Conservation (phyloP, 2,113 vertebrate species). For the Nycticryphes semicollaris region DNA sequence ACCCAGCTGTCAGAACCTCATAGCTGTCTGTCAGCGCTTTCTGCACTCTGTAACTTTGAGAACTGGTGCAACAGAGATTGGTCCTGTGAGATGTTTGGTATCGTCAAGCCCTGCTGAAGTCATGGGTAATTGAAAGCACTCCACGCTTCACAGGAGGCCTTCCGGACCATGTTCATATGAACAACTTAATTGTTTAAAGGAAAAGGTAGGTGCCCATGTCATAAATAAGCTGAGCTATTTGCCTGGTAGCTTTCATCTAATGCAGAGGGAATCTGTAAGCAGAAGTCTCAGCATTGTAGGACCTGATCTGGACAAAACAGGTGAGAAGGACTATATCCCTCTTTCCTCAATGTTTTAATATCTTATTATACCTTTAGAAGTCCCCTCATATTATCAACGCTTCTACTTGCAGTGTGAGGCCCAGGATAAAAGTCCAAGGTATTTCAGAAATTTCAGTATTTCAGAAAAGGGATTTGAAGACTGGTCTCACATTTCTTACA, state of each 20-base stretch:
- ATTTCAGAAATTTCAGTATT: neutral
- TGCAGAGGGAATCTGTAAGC: neutral
- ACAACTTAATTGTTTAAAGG: neutral
- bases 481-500: neutral
- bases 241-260: neutral
- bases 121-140: neutral
- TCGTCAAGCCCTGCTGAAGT: neutral
- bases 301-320: neutral
- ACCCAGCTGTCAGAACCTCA: neutral
- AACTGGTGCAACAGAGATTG: neutral
- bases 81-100: neutral
- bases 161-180: neutral
- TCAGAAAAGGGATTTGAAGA: neutral
- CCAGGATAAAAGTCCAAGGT: neutral
- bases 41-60: neutral
- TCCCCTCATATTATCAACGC: neutral
- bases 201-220: neutral
- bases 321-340: neutral
- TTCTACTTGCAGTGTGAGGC: neutral
- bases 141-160: neutral
- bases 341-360: neutral
- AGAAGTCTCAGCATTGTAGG: neutral
- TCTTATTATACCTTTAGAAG: neutral
- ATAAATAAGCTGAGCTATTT: neutral
- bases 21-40: fast-evolving